A percentile compares a stretch with the other conserved stretches of the same genome.
Conservation (phyloP, 2,888 invertebrate species). For the Dorcus hopei region DNA sequence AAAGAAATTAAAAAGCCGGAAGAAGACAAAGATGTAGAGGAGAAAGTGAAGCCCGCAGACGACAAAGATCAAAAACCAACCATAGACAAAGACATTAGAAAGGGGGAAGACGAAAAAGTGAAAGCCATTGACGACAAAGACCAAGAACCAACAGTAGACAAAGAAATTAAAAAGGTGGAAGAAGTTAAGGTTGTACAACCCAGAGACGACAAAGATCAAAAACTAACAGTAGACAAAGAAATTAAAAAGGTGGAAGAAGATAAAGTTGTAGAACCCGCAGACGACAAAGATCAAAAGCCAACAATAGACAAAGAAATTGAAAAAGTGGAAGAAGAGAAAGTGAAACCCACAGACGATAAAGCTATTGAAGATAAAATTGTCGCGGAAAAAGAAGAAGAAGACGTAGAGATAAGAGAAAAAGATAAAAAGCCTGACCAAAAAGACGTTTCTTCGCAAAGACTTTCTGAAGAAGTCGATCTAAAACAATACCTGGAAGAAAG, state of each 20-base stretch:
- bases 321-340: neutral
- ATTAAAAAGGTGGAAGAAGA: neutral
- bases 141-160: neutral
- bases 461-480: neutral
- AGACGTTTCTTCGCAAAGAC: neutral
- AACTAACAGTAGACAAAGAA: constrained; percentile 9
- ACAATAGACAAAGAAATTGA: constrained; percentile 3
- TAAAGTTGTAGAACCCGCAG: neutral
- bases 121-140: neutral
- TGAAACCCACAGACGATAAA: neutral
- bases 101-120: neutral
- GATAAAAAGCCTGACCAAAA: neutral
- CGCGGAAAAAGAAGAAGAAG: neutral
- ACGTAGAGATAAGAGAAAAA: neutral
- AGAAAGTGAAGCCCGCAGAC: constrained; percentile 21
- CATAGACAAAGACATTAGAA: neutral
- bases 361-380: neutral
- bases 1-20: too few species aligned
- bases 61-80: constrained; percentile 40
- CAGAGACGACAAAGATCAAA: neutral
- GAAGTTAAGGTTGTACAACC: neutral
- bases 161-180: neutral
- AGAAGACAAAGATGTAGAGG: constrained; percentile 6
- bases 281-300: neutral
- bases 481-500: neutral